Evolutionary conservation across 2,113 vertebrate species (phyloP), one percentile per base, ranked within the genome.

Genomic region (Brienomyrus longianalis): DNA sequence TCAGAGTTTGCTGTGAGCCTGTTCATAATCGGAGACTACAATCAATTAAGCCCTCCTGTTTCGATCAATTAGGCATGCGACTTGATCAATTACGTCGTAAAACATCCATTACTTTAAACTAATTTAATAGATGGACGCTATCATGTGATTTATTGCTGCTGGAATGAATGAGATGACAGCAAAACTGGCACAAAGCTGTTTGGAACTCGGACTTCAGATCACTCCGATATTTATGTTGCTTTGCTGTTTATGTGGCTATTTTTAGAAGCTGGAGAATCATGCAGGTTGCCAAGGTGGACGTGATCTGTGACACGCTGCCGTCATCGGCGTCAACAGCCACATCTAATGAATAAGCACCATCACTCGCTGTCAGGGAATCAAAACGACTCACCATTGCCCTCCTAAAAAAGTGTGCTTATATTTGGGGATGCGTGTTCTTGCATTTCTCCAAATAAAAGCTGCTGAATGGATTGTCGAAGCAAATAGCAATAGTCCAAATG

Each of bases 31-130:
- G 43, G 21, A 39, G 88, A 45, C 89, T 80, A 39, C 47, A 90
- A 89, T 92, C 88, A 89, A 92, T 94, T 92, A 91, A 89, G 87
- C 56, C 85, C 88, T 90, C 15, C 90, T 48, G 87, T 27, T 54
- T 88, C 3, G 47, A 86, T 89, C 88, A 90, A 92, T 93, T 92
- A 92, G 89, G 88, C 88, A 52, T 86, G 51, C 90, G 89, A 91
- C 86, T 91, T 88, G 87, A 92, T 93, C 90, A 91, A 91, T 91
- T 70, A 45, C 54, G 66, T 90, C 89, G 89, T 90, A 87, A 88
- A 90, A 66, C 35, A 90, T 91, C 89, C 91, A 93, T 92, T 89
- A 91, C 89, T 4, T 84, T 2, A 39, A 54, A 83, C 43, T 91
- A 88, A 80, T 90, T 84, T 83, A 21, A 90, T 80, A 77, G 59